Evolutionary conservation across 2,888 invertebrate species (phyloP), one percentile per base, ranked within the genome.

Genomic region (Chaitophorus viminalis): DNA sequence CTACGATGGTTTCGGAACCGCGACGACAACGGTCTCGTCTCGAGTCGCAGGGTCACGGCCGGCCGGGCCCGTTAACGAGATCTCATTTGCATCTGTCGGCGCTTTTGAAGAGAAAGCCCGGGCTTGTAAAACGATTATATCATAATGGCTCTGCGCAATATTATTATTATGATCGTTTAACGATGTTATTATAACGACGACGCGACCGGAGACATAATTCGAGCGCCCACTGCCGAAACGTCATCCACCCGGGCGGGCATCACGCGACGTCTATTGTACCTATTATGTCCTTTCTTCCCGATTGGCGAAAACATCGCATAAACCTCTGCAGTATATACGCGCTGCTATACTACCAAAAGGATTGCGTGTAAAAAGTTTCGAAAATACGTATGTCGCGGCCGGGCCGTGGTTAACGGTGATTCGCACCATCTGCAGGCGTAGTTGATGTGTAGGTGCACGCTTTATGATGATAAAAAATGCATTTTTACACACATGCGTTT

Each of bases 61-160:
- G 46, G 29, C n/a, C 79, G 79, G n/a, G 31, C 36, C 31, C 5
- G 86, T 60, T 87, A 87, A 79, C 74, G 79, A 87, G 79, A 60
- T 74, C 39, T 39, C 6, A 74, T 87, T 79, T 74, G 60, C 86
- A 79, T 87, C 29, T 54, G 39, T 46, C 31, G 39, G 65, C n/a
- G 54, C 60, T n/a, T 87, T 87, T 87, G 84, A 84, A 31, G 14
- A 31, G 11, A 33, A 9, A 70, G 11, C 70, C 3, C 70, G 29
- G 70, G 39, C 79, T 25, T 74, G 72, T 36, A 21, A 68, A 54
- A 79, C 60, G 14, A 79, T 39, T 39, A 76, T 39, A 76, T 31
- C 31, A 65, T 75, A 54, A 85, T 46, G 76, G 77, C 70, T n/a
- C 25, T 3, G 29, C 68, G 68, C 29, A 68, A n/a, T 2, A 29